A percentile compares a stretch with the other conserved stretches of the same genome.
Evolutionary conservation across 2,888 invertebrate genomes (phyloP).

Genomic region (Macrosiphum euphorbiae): DNA sequence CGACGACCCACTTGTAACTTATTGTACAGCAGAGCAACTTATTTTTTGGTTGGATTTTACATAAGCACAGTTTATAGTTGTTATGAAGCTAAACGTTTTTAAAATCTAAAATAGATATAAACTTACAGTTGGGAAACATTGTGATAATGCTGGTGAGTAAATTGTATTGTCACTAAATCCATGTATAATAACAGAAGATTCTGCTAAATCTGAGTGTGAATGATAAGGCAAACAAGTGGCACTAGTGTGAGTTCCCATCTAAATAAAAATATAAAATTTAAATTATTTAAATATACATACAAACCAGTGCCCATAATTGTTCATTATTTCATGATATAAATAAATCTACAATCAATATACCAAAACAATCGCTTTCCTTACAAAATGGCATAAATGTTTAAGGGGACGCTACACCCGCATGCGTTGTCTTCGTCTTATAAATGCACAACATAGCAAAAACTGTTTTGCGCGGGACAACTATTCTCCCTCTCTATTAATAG

Average conservation of each 20-base stretch:
- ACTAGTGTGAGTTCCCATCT: conserved; percentile 46
- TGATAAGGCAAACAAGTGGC: conserved; percentile 53
- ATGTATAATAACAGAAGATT: conserved; percentile 50
- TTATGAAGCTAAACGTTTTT: neutral
- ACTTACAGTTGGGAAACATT: conserved; percentile 53
- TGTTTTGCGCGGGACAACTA: too few species aligned
- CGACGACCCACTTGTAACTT: too few species aligned
- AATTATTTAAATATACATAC: neutral
- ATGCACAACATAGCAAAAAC: too few species aligned
- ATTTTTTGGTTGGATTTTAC: neutral
- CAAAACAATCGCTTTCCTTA: neutral
- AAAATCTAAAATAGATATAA: neutral
- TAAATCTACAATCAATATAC: neutral
- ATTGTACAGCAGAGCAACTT: too few species aligned
- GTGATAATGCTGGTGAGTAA: conserved; percentile 46
- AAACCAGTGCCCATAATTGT: neutral
- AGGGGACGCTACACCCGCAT: too few species aligned
- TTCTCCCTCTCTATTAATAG: too few species aligned
- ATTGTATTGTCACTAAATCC: conserved; percentile 46
- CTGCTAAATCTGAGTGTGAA: conserved; percentile 55
- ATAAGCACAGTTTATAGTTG: neutral
- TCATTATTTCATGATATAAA: neutral
- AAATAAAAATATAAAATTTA: conserved; percentile 11
- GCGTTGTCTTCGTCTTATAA: too few species aligned
- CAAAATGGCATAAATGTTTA: neutral